These are phyloP conservation scores for Oncorhynchus tshawytscha DNA, from an alignment of 2,113 vertebrate species.

Conservation along the genomic window DNA sequence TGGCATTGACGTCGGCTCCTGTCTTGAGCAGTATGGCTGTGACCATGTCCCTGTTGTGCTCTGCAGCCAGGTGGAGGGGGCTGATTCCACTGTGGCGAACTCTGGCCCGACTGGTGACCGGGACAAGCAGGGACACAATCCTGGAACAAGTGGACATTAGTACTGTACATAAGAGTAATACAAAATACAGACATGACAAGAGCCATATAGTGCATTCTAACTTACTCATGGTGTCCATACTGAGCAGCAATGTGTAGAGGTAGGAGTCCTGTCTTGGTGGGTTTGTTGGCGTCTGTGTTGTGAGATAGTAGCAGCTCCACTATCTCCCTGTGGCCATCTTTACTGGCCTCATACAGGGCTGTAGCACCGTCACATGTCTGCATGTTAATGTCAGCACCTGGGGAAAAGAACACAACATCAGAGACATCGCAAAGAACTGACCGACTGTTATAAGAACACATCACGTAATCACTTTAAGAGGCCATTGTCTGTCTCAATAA, in stretches of 20 bases:
- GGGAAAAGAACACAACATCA: neutral
- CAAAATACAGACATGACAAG: neutral
- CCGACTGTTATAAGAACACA: neutral
- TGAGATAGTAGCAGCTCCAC: slow-evolving; percentile 83
- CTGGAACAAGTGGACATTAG: slow-evolving; percentile 56
- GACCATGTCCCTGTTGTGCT: slow-evolving; percentile 79
- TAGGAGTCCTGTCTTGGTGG: slow-evolving; percentile 81
- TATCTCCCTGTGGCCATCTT: slow-evolving; percentile 78
- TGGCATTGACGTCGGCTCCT: slow-evolving; percentile 85
- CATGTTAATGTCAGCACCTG: slow-evolving; percentile 90
- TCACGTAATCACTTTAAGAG: neutral
- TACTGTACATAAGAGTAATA: neutral
- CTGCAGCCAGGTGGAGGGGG: slow-evolving; percentile 88
- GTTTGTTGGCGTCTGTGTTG: slow-evolving; percentile 90
- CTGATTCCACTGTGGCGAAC: slow-evolving; percentile 87
- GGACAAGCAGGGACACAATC: slow-evolving; percentile 85
- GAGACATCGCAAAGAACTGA: neutral
- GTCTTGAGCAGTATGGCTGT: slow-evolving; percentile 83
- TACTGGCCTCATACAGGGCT: slow-evolving; percentile 88
- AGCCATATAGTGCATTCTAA: slow-evolving; percentile 1
- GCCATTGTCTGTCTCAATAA: neutral
- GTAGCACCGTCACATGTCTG: slow-evolving; percentile 86
- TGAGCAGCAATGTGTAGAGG: slow-evolving; percentile 89
- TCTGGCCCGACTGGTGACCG: slow-evolving; percentile 84
- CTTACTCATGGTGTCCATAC: slow-evolving; percentile 87